Percentiles rank a stretch among this genome's conserved stretches.
These are phyloP conservation scores for Wiebesia pumilae DNA, from an alignment of 1,140 invertebrate genomes.

Conservation along the genomic window DNA sequence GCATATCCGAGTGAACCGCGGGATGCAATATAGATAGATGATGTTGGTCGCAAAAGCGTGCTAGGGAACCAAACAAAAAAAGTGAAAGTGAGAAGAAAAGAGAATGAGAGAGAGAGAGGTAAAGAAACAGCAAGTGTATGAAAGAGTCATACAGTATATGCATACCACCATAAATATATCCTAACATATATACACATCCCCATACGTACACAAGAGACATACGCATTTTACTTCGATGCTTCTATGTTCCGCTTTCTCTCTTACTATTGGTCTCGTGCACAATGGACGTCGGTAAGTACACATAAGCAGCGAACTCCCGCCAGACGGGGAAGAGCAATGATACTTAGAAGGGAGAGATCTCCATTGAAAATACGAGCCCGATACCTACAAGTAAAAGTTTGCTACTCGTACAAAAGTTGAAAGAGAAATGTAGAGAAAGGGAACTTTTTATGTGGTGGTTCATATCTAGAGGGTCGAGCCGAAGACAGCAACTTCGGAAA, in stretches of 20 bases:
- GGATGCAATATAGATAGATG: neutral
- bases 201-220: neutral
- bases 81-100: neutral
- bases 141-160: neutral
- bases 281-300: conserved; percentile 49
- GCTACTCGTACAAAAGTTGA: neutral
- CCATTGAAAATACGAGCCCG: neutral
- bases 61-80: neutral
- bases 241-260: neutral
- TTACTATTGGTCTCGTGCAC: neutral
- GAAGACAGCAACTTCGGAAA: conserved; percentile 13
- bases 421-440: neutral
- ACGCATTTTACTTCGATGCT: neutral
- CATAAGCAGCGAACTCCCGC: conserved; percentile 41
- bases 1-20: neutral
- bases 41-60: neutral
- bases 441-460: conserved; percentile 57
- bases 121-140: neutral
- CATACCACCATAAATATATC: neutral
- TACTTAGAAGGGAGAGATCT: neutral
- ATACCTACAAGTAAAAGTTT: conserved; percentile 56
- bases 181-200: neutral
- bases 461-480: conserved; percentile 50
- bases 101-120: neutral
- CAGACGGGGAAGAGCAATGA: conserved; percentile 26